Base-by-base conservation (phyloP, 2,797 vertebrate species). In the Lepidocolaptes lacrymiger region DNA sequence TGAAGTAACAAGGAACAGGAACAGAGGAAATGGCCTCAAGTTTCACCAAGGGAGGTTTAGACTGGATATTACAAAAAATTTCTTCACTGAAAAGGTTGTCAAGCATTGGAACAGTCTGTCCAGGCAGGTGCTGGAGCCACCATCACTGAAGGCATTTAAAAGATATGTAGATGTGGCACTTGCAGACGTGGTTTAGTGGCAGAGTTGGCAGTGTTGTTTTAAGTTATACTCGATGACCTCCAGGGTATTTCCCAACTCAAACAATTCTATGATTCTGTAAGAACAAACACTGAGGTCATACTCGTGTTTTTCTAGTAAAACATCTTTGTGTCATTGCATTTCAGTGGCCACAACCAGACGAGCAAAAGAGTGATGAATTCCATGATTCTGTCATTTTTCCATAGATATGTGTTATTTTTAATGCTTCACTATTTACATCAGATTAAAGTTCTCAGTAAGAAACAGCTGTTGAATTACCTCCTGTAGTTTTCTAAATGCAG, bases 81-180 rank as follows among this genome's bases (percentile, higher is more conserved):
- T 71, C 58, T 64, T 59, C 44, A 34, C 52, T 32, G 37, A 10
- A 62, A 66, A 7, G 1, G 3, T 41, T 72, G 34, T 64, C 26
- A 72, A 66, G 10, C 24, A 14, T 6, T 52, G 73, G 51, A 78
- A 77, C 6, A 66, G 18, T 52, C 39, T 84, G 39, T 18, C 19
- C 39, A 84, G 52, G 15, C 10, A 46, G 58, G 34, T 2, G 3
- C 12, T 32, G 30, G 26, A 52, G 30, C 41, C 21, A 8, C 26
- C 13, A 36, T 44, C 34, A 10, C 59, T 41, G 59, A 30, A 36
- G 44, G 10, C 41, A 32, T 28, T 89, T 44, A 41, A 46, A 34
- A 41, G 44, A 9, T 0, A 0, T 28, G 18, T 16, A 72, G 30
- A 28, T 66, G 66, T 54, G 66, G 12, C 34, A 10, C 21, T 32